A percentile compares a stretch with the other conserved stretches of the same genome.
phyloP scores from a whole-genome alignment of 2,113 vertebrate genomes.

The Rhinopomastus cyanomelas region DNA sequence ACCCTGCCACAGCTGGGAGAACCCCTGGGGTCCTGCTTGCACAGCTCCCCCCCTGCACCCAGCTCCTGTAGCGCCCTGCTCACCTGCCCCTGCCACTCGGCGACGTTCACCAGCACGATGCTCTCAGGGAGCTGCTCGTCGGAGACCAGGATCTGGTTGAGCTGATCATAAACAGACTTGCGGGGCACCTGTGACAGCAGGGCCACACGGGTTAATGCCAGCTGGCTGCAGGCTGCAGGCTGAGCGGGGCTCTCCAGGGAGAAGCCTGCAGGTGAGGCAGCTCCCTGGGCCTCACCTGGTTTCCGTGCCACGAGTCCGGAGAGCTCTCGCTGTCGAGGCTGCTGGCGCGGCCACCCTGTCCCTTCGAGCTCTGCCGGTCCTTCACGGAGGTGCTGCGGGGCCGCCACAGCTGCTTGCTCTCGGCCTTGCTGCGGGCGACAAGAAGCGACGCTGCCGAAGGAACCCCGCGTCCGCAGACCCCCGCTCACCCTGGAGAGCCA shows the following conservation, averaged over 20 bases:
- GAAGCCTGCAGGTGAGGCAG: background rate
- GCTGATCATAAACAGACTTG: constrained; percentile 85
- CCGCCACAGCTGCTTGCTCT: constrained; percentile 88
- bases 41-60: background rate
- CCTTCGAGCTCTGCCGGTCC: constrained; percentile 89
- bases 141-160: constrained; percentile 87
- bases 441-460: background rate
- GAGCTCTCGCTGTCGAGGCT: constrained; percentile 94
- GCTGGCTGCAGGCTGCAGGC: background rate
- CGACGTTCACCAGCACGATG: constrained; percentile 93
- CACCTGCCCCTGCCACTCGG: constrained; percentile 98
- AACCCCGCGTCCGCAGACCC: background rate
- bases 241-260: background rate
- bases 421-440: constrained; percentile 76
- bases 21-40: background rate
- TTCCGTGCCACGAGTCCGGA: constrained; percentile 87
- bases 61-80: background rate
- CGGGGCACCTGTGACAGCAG: constrained; percentile 74
- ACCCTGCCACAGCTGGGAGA: background rate
- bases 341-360: constrained; percentile 90
- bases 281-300: constrained; percentile 80
- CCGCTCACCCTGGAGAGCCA: background rate
- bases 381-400: constrained; percentile 96
- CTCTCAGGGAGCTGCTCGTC: constrained; percentile 93
- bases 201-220: background rate